A percentile compares a stretch with the other conserved stretches of the same genome.
phyloP scores from a whole-genome alignment of 2,888 invertebrate genomes.

The Cenopis cana region DNA sequence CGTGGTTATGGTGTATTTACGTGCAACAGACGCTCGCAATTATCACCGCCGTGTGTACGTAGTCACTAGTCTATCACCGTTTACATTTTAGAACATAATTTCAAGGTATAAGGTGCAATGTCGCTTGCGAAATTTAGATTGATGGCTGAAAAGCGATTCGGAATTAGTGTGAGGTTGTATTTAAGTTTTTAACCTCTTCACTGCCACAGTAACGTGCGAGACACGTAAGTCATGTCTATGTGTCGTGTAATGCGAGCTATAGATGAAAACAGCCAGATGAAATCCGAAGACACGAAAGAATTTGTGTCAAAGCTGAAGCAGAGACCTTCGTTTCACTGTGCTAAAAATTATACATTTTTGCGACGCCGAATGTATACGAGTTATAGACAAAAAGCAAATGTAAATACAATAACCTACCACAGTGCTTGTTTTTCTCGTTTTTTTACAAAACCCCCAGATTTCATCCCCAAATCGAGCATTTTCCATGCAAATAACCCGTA shows the following conservation, averaged over 20 bases:
- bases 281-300: too few species aligned
- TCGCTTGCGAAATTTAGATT: not conserved
- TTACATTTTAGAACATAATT: not conserved
- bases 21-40: constrained; percentile 7
- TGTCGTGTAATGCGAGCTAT: too few species aligned
- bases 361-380: too few species aligned
- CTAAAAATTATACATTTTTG: too few species aligned
- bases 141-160: not conserved
- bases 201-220: too few species aligned
- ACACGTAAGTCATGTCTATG: too few species aligned
- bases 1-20: constrained; percentile 4
- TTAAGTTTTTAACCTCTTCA: too few species aligned
- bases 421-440: not conserved
- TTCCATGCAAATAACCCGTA: constrained; percentile 14
- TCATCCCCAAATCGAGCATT: not conserved
- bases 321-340: too few species aligned
- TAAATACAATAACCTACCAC: too few species aligned
- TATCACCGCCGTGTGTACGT: not conserved
- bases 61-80: not conserved
- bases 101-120: not conserved
- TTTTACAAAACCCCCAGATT: not conserved
- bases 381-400: too few species aligned
- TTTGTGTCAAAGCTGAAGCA: too few species aligned
- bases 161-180: not conserved
- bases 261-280: too few species aligned